Conservation (phyloP, 2,113 vertebrate species). For the Manacus vitellinus region DNA sequence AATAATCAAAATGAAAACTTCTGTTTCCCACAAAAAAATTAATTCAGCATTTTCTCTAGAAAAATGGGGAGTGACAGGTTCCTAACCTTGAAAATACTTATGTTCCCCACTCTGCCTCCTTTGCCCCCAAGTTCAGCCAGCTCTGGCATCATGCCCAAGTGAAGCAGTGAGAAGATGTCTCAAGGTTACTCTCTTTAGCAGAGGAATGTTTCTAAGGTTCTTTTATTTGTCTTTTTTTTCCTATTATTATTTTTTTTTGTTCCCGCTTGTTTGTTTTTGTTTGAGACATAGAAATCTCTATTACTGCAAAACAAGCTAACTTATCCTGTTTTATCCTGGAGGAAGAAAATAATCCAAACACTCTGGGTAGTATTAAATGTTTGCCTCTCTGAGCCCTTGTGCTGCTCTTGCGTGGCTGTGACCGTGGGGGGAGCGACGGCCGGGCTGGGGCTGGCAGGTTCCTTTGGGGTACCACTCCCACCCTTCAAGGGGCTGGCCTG, state of each 20-base stretch:
- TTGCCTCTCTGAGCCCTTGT: neutral
- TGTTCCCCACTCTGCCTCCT: neutral
- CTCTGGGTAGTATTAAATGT: neutral
- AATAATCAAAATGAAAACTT: neutral
- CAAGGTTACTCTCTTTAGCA: neutral
- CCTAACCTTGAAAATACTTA: neutral
- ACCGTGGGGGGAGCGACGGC: rapidly evolving
- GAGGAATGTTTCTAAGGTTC: neutral
- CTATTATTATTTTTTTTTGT: neutral
- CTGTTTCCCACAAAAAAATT: neutral
- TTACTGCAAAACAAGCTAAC: neutral
- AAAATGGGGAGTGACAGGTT: neutral
- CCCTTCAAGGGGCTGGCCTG: rapidly evolving
- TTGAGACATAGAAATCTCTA: neutral
- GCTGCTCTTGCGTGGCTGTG: rapidly evolving
- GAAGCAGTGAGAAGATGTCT: neutral
- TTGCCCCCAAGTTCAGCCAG: neutral
- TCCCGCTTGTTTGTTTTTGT: neutral
- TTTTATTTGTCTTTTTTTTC: neutral
- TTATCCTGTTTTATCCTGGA: neutral
- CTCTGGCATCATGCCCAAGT: neutral
- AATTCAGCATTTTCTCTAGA: neutral
- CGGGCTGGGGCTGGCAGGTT: rapidly evolving
- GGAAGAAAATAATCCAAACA: neutral
- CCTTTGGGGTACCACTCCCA: too few relatives aligned